Evolutionary conservation across 2,113 vertebrate species (phyloP), one percentile per base, ranked within the genome.

Genomic region (Trematocara stigmaticum): DNA sequence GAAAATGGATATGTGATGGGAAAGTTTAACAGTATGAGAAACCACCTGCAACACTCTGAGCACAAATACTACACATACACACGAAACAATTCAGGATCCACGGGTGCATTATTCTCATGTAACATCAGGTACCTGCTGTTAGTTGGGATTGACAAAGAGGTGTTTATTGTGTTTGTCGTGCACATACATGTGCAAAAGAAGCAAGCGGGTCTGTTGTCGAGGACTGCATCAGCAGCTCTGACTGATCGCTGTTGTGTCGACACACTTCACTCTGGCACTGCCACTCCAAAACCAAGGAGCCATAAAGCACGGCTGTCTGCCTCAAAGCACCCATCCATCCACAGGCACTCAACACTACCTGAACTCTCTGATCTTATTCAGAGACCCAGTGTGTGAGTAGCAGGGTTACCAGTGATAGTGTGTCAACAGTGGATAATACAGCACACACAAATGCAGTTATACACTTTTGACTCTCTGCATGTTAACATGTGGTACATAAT

Each of bases 261-360:
- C 90, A 91, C 86, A 89, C 91, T 93, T 92, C 83, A 91, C 84
- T 93, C 84, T 87, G 91, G 82, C 88, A 84, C 88, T 89, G 90
- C 89, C 93, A 93, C 94, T 94, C 94, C 71, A 94, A 84, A 93
- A 83, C 84, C 78, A 92, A 85, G 90, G 57, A 90, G 88, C 90
- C 85, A 90, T 92, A 92, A 94, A 94, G 85, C 87, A 92, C 40
- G 34, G 84, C 92, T 92, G 93, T 96, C 92, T 94, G 84, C 89
- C 90, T 94, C 84, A 86, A 82, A 92, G 85, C 87, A 89, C 85
- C 83, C 86, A 91, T 94, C 87, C 87, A 93, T 94, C 89, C 85
- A 85, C 82, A 86, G 45, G 64, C 79, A 80, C 87, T 87, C 79
- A 26, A 93, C 83, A 82, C 84, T 78, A 87, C 82, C 86, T 90